Base-by-base conservation (phyloP, 1,140 invertebrate species). In the Maniola jurtina region DNA sequence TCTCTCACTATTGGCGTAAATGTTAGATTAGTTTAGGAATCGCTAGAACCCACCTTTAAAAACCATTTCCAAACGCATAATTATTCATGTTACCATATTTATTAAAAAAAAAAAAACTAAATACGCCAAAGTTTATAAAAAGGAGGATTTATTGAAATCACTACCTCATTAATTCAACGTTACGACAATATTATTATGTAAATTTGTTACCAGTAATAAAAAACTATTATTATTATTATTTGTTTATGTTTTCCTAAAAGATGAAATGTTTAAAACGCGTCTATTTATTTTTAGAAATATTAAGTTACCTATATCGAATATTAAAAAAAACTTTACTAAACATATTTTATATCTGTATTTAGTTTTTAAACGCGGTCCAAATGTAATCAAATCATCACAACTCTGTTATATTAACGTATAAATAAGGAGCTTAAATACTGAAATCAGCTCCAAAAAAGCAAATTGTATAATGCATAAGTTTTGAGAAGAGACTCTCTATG, bases 1-100 rank as follows among this genome's bases (percentile, higher is more conserved):
- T 45, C 52, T 69, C 34, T 70, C 75, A 75, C 67, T 67, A 74
- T 79, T 77, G 80, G 74, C 75, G 58, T 56, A 70, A 72, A 68
- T 16, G 35, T 76, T 85, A 85, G 84, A 71, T 79, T 85, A 86
- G 81, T 68, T 83, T 88, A 88, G 86, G 75, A 75, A 75, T 83
- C 86, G 86, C 86, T 88, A 88, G 86, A 81, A 68, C 77, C 83
- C 81, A 81, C 79, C 79, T 66, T 25, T 61, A 16, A 54, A 63
- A 63, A 66, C 58, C 58, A 61, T 61, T 61, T 61, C 64, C 64
- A 66, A 63, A 56, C 64, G 61, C 52, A 61, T 61, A 33, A 16
- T 50, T 63, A 50, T 45, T 52, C 35, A 71, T 59, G 35, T 70
- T 67, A 68, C 66, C 64, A 71, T 61, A 61, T 57, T 52, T 42